Percentiles rank a stretch among this genome's conserved stretches.
phyloP scores from a whole-genome alignment of 2,888 invertebrate genomes.

The Apodemia zela region DNA sequence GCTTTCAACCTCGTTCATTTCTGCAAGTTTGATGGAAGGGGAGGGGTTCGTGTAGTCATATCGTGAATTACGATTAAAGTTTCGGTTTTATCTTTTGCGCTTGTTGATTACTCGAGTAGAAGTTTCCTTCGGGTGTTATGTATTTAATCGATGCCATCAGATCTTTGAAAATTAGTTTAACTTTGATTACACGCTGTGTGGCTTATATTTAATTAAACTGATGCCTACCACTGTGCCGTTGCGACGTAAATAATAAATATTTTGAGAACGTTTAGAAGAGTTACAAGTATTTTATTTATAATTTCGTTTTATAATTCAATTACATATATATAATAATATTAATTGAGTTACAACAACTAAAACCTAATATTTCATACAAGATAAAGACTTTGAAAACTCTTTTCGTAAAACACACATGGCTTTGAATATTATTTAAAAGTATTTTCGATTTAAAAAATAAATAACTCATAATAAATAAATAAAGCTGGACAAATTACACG shows the following conservation, averaged over 20 bases:
- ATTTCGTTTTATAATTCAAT: background rate
- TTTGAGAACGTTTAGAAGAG: background rate
- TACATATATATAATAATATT: background rate
- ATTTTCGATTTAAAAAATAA: no score
- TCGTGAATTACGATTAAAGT: slow-evolving; percentile 63
- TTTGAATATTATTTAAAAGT: no score
- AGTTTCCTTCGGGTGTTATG: slow-evolving; percentile 49
- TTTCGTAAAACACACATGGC: no score
- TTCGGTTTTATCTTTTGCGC: slow-evolving; percentile 57
- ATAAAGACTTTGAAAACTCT: no score
- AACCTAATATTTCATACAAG: no score
- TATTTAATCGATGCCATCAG: slow-evolving; percentile 56
- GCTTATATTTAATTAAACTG: slow-evolving; percentile 33
- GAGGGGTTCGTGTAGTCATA: slow-evolving; percentile 51
- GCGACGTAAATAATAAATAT: background rate
- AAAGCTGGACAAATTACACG: no score
- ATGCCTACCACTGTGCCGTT: slow-evolving; percentile 16
- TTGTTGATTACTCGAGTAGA: slow-evolving; percentile 55
- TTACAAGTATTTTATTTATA: background rate
- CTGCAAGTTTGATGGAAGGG: slow-evolving; percentile 46
- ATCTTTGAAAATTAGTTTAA: slow-evolving; percentile 50
- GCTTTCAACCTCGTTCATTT: slow-evolving; percentile 45
- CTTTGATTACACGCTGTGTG: slow-evolving; percentile 45
- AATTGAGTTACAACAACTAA: background rate
- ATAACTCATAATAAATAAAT: no score